These are phyloP conservation scores for Benthosema pterotum DNA, from an alignment of 2,797 vertebrate genomes.

Conservation along the genomic window DNA sequence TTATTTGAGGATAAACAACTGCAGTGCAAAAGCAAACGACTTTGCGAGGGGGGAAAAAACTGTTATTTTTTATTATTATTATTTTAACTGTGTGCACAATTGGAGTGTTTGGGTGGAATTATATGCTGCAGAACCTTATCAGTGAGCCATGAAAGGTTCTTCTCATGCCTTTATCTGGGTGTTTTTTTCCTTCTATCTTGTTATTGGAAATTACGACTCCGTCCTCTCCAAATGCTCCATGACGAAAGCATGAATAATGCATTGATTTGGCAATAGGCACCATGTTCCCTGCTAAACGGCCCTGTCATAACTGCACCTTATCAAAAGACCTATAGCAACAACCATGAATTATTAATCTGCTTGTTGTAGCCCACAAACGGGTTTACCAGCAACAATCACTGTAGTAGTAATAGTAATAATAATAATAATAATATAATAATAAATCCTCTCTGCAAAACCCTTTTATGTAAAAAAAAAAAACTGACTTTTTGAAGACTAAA, in stretches of 20 bases:
- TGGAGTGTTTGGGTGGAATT: not conserved
- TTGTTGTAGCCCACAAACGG: not conserved
- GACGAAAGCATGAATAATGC: conserved; percentile 76
- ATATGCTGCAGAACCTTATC: conserved; percentile 26
- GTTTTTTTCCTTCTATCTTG: conserved; percentile 45
- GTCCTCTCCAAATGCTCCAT: conserved; percentile 63
- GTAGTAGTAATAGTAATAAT: not conserved
- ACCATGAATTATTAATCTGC: conserved; percentile 67
- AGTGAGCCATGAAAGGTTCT: conserved; percentile 24
- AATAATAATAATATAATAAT: not conserved
- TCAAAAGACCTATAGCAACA: conserved; percentile 66
- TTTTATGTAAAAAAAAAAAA: no score
- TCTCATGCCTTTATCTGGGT: conserved; percentile 45
- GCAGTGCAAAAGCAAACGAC: no score
- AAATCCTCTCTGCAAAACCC: not conserved
- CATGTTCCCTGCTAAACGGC: conserved; percentile 72
- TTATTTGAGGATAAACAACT: no score
- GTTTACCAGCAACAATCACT: conserved; percentile 2
- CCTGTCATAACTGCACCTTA: conserved; percentile 72
- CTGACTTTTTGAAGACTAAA: no score
- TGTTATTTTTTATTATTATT: no score
- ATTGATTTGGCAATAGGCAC: conserved; percentile 64
- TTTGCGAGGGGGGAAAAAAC: no score
- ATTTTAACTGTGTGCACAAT: not conserved
- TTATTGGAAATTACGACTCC: conserved; percentile 62